These are phyloP conservation scores for Tyrophagus putrescentiae DNA, from an alignment of 1,140 invertebrate genomes.

Conservation along the genomic window DNA sequence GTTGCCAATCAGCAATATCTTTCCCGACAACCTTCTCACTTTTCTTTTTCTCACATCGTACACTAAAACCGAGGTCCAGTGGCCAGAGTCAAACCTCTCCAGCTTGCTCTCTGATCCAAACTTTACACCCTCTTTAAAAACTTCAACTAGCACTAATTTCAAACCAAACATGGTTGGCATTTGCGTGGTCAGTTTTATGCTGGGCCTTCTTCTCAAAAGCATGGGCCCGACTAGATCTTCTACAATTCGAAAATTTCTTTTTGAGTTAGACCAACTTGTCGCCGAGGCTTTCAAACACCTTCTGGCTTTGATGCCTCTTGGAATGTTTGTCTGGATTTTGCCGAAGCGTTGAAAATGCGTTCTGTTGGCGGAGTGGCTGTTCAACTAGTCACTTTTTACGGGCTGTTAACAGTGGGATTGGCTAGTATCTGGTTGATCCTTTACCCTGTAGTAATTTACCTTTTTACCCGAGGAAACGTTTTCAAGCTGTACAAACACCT, in stretches of 20 bases:
- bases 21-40: too few species aligned
- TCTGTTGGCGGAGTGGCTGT: conserved; percentile 61
- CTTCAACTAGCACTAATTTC: too few species aligned
- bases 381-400: conserved; percentile 67
- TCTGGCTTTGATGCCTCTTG: conserved; percentile 61
- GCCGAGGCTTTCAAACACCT: conserved; percentile 41
- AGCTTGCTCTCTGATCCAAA: too few species aligned
- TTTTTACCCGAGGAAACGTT: conserved; percentile 68
- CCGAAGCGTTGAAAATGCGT: conserved; percentile 65
- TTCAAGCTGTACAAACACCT: conserved; percentile 68
- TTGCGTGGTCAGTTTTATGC: conserved; percentile 30
- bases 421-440: conserved; percentile 71
- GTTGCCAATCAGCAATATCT: too few species aligned
- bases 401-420: conserved; percentile 67
- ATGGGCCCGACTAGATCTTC: conserved; percentile 45
- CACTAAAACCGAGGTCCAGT: too few species aligned
- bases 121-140: too few species aligned
- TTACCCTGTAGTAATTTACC: conserved; percentile 64
- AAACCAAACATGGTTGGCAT: conserved; percentile 10
- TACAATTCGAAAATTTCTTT: conserved; percentile 57
- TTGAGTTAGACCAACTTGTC: conserved; percentile 64
- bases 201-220: conserved; percentile 64
- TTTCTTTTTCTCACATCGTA: too few species aligned
- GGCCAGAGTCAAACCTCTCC: too few species aligned
- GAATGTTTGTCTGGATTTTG: conserved; percentile 79